These are phyloP conservation scores for Drosophila nr. medialis DNA, from an alignment of 2,888 invertebrate species.

Conservation along the genomic window DNA sequence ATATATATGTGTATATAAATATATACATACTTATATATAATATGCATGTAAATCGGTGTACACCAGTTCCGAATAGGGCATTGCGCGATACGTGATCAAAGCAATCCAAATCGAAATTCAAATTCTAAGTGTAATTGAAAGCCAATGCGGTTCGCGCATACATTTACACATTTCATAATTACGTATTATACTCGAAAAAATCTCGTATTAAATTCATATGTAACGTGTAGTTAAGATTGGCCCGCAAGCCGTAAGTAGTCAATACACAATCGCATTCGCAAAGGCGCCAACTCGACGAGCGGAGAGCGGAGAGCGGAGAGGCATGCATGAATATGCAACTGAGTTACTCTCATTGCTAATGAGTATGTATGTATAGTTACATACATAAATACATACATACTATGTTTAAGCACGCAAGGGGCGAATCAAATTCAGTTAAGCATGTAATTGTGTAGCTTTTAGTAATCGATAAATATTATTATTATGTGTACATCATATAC, in stretches of 20 bases:
- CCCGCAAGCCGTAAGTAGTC: constrained; percentile 31
- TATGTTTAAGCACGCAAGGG: constrained; percentile 34
- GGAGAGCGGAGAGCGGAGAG: not conserved
- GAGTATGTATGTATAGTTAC: not conserved
- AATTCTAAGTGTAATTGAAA: constrained; percentile 9
- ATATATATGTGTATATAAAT: constrained; percentile 9
- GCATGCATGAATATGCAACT: not conserved
- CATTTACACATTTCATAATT: constrained; percentile 13
- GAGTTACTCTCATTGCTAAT: constrained; percentile 5
- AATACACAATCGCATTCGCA: constrained; percentile 1
- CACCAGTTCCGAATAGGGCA: constrained; percentile 19
- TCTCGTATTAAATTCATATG: constrained; percentile 29
- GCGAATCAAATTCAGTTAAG: constrained; percentile 74
- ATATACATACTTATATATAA: constrained; percentile 17
- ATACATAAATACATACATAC: constrained; percentile 1
- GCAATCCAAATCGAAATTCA: constrained; percentile 42
- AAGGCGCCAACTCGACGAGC: constrained; percentile 5
- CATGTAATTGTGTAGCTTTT: constrained; percentile 67
- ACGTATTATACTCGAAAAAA: constrained; percentile 17
- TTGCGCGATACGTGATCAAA: constrained; percentile 49
- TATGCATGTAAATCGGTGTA: constrained; percentile 26
- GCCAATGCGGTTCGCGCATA: constrained; percentile 15
- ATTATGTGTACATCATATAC: constrained; percentile 13
- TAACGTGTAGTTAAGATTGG: constrained; percentile 34
- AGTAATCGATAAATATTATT: constrained; percentile 44